Evolutionary conservation across 2,113 vertebrate genomes (phyloP), one percentile per base, ranked within the genome.

Genomic region (Tamias sibiricus): DNA sequence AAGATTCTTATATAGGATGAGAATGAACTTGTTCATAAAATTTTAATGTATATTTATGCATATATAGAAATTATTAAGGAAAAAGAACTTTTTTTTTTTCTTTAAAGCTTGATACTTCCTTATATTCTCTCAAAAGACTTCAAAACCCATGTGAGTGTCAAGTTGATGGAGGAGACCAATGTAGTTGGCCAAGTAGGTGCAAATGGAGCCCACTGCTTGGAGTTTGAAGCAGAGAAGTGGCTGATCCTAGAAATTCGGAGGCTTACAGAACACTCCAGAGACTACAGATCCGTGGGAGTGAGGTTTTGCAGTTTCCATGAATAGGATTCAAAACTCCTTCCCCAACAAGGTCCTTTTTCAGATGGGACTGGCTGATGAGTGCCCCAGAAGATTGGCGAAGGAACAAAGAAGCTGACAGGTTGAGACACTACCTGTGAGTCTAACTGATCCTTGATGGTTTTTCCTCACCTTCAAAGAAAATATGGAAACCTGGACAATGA

Each of bases 221-320:
- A 52, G 2, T 35, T 32, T 52, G 49, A 75, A 69, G 47, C 35
- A 24, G 0, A 35, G 20, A 10, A n/a, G 47, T 69, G 32, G 26
- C 30, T 24, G 32, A 10, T 83, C 30, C 37, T 81, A 17, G 57
- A 75, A 47, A 79, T 40, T n/a, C 22, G 52, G 35, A n/a, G 9
- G 13, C 16, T 62, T 3, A 20, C 12, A 42, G n/a, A 42, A 32
- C 8, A 11, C 28, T 49, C 59, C 17, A 19, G 3, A 86, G 54
- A 54, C 24, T 6, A 4, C 24, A 57, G 17, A 3, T 2, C 4
- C 66, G n/a, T 9, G 30, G 26, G 6, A 59, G 3, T 0, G 4
- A 94, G 16, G 8, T 57, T 74, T 47, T 59, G 26, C 11, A 30
- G 20, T 13, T 71, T 77, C 30, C 5, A 5, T 62, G 69, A 68